Base-by-base conservation (phyloP, 2,113 vertebrate species). In the Anas platyrhynchos region DNA sequence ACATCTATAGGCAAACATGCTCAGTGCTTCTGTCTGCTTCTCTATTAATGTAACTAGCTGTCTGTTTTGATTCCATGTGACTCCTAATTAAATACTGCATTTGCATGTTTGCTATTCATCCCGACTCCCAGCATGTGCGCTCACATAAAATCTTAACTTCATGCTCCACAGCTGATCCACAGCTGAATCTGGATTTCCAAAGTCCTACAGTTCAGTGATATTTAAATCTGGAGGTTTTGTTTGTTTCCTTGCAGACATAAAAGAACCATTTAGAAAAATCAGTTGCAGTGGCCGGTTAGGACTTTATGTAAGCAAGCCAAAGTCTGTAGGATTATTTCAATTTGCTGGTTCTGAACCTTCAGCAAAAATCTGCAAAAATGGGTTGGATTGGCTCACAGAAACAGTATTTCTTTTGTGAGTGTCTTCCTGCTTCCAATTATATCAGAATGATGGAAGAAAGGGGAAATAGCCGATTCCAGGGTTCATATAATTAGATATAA, bases 341-440 rank as follows among this genome's bases (percentile, higher is more conserved):
- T 77, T 50, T 87, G 50, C 55, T 88, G 8, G 23, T 86, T 84
- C 54, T 76, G 76, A 90, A 90, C 6, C 38, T 71, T 75, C 38
- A 65, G 52, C 1, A 1, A 75, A 86, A 95, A 78, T 77, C 16
- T 80, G 58, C 54, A 95, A 79, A 91, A 94, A 94, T 26, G 21
- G 31, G 15, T 59, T 83, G 32, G n/a, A 52, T 0, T 12, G 56
- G 55, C 73, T 94, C 43, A 76, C 14, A 84, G 84, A 76, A 95
- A 91, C 36, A 91, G 0, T 76, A 78, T 86, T 88, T 91, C 65
- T 81, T 90, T 93, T 88, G 75, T 86, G 75, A 88, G 73, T 38
- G 38, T 90, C 90, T 94, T 90, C 72, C 72, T 94, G 83, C 41
- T 29, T 75, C 87, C 78, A 94, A 8, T 91, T 90, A 90, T 71